Evolutionary conservation across 2,113 vertebrate species (phyloP).

Genomic region (Dendrocopos noguchii): DNA sequence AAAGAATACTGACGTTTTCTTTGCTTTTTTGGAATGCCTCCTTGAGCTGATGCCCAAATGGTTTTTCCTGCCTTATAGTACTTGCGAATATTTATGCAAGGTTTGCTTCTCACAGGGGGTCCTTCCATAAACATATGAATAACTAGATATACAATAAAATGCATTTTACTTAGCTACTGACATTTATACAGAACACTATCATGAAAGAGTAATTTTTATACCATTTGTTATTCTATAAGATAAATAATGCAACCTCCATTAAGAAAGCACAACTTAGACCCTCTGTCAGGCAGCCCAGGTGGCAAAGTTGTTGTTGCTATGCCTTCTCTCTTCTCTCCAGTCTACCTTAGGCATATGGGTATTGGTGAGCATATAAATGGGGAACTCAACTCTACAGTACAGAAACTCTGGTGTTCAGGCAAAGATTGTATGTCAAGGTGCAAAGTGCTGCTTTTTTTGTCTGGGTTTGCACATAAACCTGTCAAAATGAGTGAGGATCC

Average conservation of each 20-base stretch:
- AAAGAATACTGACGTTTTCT: background rate
- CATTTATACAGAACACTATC: background rate
- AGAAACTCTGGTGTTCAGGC: background rate
- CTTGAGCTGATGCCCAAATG: background rate
- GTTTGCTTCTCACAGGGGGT: background rate
- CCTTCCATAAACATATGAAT: background rate
- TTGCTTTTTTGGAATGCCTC: background rate
- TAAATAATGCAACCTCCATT: background rate
- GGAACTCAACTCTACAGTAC: background rate
- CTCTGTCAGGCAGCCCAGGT: background rate
- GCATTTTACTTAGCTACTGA: background rate
- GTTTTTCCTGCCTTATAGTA: background rate
- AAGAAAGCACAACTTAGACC: background rate
- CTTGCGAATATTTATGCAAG: background rate
- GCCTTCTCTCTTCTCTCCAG: background rate
- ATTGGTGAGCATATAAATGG: background rate
- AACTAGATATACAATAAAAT: background rate
- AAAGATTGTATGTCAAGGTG: background rate
- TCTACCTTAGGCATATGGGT: background rate
- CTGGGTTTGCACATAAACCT: background rate
- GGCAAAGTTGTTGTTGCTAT: background rate
- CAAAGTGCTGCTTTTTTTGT: background rate
- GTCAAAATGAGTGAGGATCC: background rate
- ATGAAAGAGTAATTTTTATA: background rate
- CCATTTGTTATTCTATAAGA: background rate